phyloP scores from a whole-genome alignment of 2,797 vertebrate species.

The Spinus olivaceus region DNA sequence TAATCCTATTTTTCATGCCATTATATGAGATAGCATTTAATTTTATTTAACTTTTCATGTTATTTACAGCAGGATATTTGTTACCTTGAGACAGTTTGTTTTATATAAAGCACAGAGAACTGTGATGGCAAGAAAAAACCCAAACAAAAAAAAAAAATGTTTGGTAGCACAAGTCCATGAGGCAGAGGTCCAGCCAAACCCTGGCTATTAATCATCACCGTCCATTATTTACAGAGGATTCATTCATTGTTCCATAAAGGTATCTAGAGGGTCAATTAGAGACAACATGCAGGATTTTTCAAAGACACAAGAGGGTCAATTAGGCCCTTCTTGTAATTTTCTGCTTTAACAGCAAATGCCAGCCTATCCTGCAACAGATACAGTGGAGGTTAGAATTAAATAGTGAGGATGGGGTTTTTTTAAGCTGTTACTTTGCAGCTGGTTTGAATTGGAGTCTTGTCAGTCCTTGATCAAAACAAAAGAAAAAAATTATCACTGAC shows the following conservation, averaged over 20 bases:
- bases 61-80: slow-evolving; percentile 31
- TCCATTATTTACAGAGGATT: slow-evolving; percentile 96
- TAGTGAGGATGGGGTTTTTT: neutral
- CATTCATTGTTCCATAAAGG: slow-evolving; percentile 94
- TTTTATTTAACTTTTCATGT: neutral
- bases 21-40: neutral
- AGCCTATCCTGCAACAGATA: slow-evolving; percentile 71
- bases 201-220: slow-evolving; percentile 96
- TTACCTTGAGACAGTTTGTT: slow-evolving; percentile 40
- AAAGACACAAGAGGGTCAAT: slow-evolving; percentile 91
- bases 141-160: neutral
- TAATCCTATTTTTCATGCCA: neutral
- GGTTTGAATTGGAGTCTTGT: slow-evolving; percentile 13
- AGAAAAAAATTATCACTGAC: neutral
- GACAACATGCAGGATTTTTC: slow-evolving; percentile 86
- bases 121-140: slow-evolving; percentile 8
- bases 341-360: slow-evolving; percentile 84
- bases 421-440: neutral
- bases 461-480: slow-evolving; percentile 15
- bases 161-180: slow-evolving; percentile 75
- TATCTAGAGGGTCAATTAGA: slow-evolving; percentile 99
- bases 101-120: slow-evolving; percentile 41
- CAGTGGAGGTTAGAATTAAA: slow-evolving; percentile 72
- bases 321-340: slow-evolving; percentile 88
- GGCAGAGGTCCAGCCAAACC: slow-evolving; percentile 85